These are phyloP conservation scores for Boulengeromyrus knoepffleri DNA, from an alignment of 2,113 vertebrate species.

Conservation along the genomic window DNA sequence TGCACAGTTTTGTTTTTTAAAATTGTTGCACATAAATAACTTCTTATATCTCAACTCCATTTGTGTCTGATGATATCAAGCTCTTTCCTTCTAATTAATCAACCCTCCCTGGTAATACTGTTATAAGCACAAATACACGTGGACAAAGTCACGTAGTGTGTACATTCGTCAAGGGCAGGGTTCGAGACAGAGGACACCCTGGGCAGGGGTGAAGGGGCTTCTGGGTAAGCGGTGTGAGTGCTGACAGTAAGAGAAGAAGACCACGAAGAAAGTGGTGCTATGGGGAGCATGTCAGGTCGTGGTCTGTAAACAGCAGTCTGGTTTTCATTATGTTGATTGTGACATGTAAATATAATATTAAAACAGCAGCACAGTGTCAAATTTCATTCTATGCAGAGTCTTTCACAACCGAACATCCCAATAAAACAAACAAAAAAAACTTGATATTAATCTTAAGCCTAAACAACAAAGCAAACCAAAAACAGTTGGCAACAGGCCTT, in stretches of 20 bases:
- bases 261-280: not conserved
- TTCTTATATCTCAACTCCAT: not conserved
- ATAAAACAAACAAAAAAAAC: not conserved
- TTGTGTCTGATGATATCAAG: not conserved
- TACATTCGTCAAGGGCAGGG: not conserved
- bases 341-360: not conserved
- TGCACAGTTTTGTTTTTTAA: not conserved
- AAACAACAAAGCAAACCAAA: not conserved
- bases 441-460: not conserved
- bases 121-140: not conserved
- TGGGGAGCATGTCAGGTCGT: not conserved
- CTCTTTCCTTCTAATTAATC: not conserved
- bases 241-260: not conserved
- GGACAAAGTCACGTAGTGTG: not conserved
- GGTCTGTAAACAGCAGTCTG: not conserved
- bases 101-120: not conserved
- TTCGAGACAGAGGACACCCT: too few species aligned
- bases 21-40: not conserved
- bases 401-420: not conserved
- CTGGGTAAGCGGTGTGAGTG: not conserved
- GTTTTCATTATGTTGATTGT: not conserved
- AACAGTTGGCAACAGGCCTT: not conserved
- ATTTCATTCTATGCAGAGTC: not conserved
- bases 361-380: not conserved
- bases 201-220: not conserved